Evolutionary conservation across 2,797 vertebrate species (phyloP), one percentile per base, ranked within the genome.

Genomic region (Cossypha polioptera): DNA sequence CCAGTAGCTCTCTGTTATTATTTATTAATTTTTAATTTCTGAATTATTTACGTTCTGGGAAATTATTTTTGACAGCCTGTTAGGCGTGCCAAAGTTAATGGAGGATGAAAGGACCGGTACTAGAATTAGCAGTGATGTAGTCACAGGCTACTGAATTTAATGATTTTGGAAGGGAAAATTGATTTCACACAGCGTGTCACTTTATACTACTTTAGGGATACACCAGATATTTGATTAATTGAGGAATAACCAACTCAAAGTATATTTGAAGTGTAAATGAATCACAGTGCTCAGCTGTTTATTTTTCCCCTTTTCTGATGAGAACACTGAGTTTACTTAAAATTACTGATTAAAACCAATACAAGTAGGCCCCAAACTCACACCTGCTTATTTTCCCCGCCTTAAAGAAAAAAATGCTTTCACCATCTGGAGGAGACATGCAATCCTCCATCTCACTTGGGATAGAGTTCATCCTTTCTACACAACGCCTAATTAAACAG

Each of bases 1-100:
- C 98, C 98, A 97, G 84, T 98, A 98, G 98, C 97, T 98, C 98
- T 97, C 98, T 99, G 98, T 99, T 99, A 99, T 99, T 99, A 99
- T 99, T 99, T 99, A 99, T 99, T 99, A 99, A 99, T 99, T 99
- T 99, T 99, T 99, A 98, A 99, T 98, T 96, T 94, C 98, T 99
- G 98, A 99, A 99, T 99, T 99, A 99, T 99, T 99, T 98, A 99
- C 98, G 92, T 97, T 96, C 98, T 98, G 98, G 98, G 98, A 98
- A 98, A 98, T 98, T 97, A 98, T 97, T 97, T 97, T 97, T 98
- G 98, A 98, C 98, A 98, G 98, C 96, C 98, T 98, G 98, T 98
- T 98, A 98, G 98, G 98, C 98, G 97, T 94, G 97, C 97, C 97
- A 97, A 58, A 98, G 98, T 98, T 99, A 99, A 99, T 99, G 98